Evolutionary conservation across 2,113 vertebrate species (phyloP).

Genomic region (Cariama cristata): DNA sequence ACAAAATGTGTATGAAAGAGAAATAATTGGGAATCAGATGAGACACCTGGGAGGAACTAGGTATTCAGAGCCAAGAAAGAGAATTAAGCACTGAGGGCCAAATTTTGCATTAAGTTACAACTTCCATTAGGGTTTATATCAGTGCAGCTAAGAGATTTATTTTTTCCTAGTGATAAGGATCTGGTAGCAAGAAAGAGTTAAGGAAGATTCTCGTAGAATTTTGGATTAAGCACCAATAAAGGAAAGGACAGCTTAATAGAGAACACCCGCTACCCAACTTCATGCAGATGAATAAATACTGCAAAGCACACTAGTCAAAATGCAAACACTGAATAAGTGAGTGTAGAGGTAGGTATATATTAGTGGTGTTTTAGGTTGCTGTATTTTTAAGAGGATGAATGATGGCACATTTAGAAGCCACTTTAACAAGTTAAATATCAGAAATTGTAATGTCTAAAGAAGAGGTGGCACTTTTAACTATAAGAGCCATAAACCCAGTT

Average conservation of each 20-base stretch:
- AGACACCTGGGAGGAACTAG: not conserved
- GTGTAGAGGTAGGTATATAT: not conserved
- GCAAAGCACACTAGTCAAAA: not conserved
- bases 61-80: not conserved
- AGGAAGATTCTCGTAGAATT: not conserved
- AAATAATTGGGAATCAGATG: conserved; percentile 25
- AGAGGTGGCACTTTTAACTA: not conserved
- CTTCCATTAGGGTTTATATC: not conserved
- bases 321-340: not conserved
- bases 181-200: not conserved
- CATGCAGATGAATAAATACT: not conserved
- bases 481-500: not conserved
- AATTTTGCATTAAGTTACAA: not conserved
- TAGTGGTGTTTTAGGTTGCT: not conserved
- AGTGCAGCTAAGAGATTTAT: not conserved
- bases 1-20: not conserved
- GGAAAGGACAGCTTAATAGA: not conserved
- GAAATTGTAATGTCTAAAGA: not conserved
- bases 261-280: not conserved
- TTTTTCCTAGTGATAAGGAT: not conserved
- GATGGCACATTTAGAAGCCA: not conserved
- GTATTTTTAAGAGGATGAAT: not conserved
- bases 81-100: not conserved
- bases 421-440: not conserved
- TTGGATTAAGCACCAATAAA: not conserved